phyloP scores from a whole-genome alignment of 2,888 invertebrate species.

The Apomyelois bistriatella region DNA sequence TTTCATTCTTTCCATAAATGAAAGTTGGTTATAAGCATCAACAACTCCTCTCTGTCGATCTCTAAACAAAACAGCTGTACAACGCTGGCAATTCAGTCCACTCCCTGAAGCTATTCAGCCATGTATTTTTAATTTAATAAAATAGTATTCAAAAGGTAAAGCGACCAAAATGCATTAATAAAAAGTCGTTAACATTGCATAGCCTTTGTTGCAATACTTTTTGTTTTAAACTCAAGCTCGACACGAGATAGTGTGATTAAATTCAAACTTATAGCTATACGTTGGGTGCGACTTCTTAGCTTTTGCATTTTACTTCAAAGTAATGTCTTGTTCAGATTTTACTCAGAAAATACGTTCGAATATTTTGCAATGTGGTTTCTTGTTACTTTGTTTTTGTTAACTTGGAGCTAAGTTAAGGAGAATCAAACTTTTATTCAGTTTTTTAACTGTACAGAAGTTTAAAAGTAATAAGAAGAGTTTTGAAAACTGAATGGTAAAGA shows the following conservation, averaged over 20 bases:
- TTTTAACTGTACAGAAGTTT: too few species aligned
- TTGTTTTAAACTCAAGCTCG: conserved; percentile 4
- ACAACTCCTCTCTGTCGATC: too few species aligned
- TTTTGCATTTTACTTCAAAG: conserved; percentile 9
- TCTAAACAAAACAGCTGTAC: too few species aligned
- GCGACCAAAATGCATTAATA: background rate
- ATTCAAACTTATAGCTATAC: conserved; percentile 10
- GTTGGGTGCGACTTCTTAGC: background rate
- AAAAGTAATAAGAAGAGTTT: too few species aligned
- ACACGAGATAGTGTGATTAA: conserved; percentile 15
- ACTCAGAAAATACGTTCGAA: conserved; percentile 4
- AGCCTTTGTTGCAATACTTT: background rate
- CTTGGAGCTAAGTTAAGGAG: background rate
- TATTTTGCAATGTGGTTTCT: background rate
- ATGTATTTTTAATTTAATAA: too few species aligned
- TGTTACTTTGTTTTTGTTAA: background rate
- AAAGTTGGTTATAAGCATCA: too few species aligned
- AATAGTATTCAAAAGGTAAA: too few species aligned
- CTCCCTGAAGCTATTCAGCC: too few species aligned
- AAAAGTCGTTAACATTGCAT: background rate
- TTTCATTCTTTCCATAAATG: too few species aligned
- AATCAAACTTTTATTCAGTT: too few species aligned
- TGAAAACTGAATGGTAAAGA: too few species aligned
- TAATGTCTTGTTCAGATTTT: conserved; percentile 3
- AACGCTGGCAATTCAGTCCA: too few species aligned